phyloP scores from a whole-genome alignment of 2,113 vertebrate species.

The Pituophis catenifer region DNA sequence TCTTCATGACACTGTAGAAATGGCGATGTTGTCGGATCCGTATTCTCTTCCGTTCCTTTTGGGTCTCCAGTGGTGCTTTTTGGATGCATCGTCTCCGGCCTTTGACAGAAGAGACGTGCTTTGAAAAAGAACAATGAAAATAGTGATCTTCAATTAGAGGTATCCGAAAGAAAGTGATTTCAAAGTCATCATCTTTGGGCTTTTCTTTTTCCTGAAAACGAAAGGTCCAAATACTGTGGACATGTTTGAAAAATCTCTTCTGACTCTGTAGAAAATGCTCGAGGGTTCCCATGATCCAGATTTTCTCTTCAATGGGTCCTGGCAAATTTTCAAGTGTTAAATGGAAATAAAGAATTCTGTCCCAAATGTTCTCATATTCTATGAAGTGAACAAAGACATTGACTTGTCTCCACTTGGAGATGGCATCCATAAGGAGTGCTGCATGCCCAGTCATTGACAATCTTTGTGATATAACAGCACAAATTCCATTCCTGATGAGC shows the following conservation, averaged over 20 bases:
- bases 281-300: not conserved
- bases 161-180: not conserved
- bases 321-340: not conserved
- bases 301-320: not conserved
- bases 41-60: not conserved
- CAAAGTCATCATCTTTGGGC: not conserved
- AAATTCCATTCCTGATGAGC: not conserved
- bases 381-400: not conserved
- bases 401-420: not conserved
- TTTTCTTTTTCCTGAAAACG: not conserved
- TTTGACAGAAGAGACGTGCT: not conserved
- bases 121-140: not conserved
- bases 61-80: not conserved
- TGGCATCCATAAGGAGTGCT: not conserved
- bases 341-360: not conserved
- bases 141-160: not conserved
- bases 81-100: not conserved
- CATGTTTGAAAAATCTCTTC: not conserved
- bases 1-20: not conserved
- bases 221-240: not conserved
- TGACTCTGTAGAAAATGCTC: not conserved
- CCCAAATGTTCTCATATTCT: not conserved
- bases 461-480: not conserved
- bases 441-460: not conserved
- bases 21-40: not conserved